Evolutionary conservation across 2,113 vertebrate species (phyloP).

Genomic region (Trochalopteron elliotii): DNA sequence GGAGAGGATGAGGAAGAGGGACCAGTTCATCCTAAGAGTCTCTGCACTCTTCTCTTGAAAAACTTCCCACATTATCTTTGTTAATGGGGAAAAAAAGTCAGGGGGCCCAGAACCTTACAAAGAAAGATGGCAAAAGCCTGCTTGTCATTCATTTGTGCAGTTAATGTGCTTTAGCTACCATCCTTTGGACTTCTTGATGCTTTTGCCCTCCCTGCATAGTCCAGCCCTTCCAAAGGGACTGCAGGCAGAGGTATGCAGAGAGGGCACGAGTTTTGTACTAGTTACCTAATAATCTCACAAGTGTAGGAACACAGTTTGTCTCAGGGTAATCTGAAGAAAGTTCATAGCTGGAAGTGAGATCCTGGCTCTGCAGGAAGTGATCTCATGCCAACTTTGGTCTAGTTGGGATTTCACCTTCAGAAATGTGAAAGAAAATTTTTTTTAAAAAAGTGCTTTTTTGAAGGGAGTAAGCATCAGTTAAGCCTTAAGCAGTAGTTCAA

Average conservation of each 20-base stretch:
- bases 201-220: background rate
- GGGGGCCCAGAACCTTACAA: background rate
- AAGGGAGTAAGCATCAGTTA: background rate
- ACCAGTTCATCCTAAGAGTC: background rate
- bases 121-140: background rate
- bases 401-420: background rate
- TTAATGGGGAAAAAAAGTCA: background rate
- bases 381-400: background rate
- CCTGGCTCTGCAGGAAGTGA: background rate
- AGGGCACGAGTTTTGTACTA: background rate
- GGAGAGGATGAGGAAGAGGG: background rate
- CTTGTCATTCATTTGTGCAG: background rate
- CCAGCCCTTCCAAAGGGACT: fast-evolving
- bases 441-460: background rate
- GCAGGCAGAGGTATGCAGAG: background rate
- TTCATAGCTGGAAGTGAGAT: background rate
- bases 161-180: background rate
- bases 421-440: background rate
- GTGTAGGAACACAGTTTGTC: background rate
- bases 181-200: background rate
- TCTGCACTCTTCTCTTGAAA: background rate
- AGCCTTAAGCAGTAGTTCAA: background rate
- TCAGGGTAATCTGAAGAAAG: background rate
- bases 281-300: background rate
- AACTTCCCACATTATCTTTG: background rate